Base-by-base conservation (phyloP, 2,888 invertebrate species). In the Erebia epiphron region DNA sequence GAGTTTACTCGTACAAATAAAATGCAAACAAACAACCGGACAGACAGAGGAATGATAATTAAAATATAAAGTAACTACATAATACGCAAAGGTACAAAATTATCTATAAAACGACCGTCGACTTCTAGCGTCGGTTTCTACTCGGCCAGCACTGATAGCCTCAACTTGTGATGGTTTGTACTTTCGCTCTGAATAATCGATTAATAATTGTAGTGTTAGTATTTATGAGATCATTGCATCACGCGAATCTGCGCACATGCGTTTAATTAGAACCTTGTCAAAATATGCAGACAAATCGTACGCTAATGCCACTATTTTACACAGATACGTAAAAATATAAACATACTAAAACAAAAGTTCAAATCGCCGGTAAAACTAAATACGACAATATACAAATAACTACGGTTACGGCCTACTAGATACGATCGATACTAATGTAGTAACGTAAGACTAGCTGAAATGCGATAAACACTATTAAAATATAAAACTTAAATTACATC, bases 371-470 rank as follows among this genome's bases (percentile, higher is more conserved):
- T 83, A 82, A 83, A 88, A 84, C 84, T 86, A 89, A 86, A 82
- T 79, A 89, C 90, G 86, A 86, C 84, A 91, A 92, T 92, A 92
- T 92, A 93, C 91, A 92, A 87, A 87, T 83, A 86, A 85, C 72
- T 89, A 89, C 86, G 85, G 83, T 82, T 84, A 89, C 87, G 83
- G 86, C 84, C 87, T 83, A 83, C 84, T 84, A 86, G 83, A 86
- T 84, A 88, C 86, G 81, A 86, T 86, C 87, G 87, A 88, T 82
- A 87, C 88, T 89, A 90, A 89, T 83, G 82, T 86, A 83, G 85
- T 86, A 91, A 92, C 89, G 90, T 92, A 92, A 92, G 93, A 93
- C 93, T 93, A 93, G 93, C 85, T 87, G 91, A 93, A 92, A 92
- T 91, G 93, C 91, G 87, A 91, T 91, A 90, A 89, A 90, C 86